Evolutionary conservation across 1,140 invertebrate species (phyloP).

Genomic region (Batillaria attramentaria): DNA sequence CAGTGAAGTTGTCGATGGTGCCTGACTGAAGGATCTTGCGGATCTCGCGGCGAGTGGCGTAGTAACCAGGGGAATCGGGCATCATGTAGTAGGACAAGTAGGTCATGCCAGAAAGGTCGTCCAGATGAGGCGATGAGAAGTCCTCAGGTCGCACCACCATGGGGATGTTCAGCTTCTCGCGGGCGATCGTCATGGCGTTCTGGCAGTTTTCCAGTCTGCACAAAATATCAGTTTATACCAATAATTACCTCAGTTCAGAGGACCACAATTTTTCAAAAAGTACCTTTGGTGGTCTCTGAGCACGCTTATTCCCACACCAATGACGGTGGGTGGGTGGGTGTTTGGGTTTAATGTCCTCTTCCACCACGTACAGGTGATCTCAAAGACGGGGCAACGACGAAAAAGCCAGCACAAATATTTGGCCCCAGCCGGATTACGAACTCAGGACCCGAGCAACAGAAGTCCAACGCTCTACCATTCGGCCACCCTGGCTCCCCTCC

Average conservation of each 20-base stretch:
- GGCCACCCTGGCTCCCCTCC: too few species aligned
- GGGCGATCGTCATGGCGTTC: constrained; percentile 92
- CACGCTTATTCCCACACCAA: too few species aligned
- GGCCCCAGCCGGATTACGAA: too few species aligned
- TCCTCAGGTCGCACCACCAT: constrained; percentile 96
- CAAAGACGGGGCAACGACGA: too few species aligned
- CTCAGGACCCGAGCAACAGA: too few species aligned
- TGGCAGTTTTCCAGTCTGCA: constrained; percentile 89
- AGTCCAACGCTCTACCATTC: too few species aligned
- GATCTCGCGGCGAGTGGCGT: constrained; percentile 92
- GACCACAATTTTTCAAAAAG: not conserved
- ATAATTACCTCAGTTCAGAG: not conserved
- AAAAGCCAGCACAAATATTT: too few species aligned
- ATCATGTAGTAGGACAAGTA: constrained; percentile 99
- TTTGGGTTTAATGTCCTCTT: too few species aligned
- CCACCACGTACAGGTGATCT: too few species aligned
- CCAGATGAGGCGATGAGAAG: constrained; percentile 93
- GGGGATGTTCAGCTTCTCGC: constrained; percentile 91
- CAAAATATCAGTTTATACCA: constrained; percentile 38
- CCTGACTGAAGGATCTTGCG: constrained; percentile 69
- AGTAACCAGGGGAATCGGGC: constrained; percentile 93
- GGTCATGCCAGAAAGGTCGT: constrained; percentile 98
- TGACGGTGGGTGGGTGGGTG: too few species aligned
- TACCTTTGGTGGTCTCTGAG: not conserved
- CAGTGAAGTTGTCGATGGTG: constrained; percentile 87